A percentile compares a stretch with the other conserved stretches of the same genome.
Conservation (phyloP, 2,113 vertebrate genomes). For the Pleuronectes platessa region DNA sequence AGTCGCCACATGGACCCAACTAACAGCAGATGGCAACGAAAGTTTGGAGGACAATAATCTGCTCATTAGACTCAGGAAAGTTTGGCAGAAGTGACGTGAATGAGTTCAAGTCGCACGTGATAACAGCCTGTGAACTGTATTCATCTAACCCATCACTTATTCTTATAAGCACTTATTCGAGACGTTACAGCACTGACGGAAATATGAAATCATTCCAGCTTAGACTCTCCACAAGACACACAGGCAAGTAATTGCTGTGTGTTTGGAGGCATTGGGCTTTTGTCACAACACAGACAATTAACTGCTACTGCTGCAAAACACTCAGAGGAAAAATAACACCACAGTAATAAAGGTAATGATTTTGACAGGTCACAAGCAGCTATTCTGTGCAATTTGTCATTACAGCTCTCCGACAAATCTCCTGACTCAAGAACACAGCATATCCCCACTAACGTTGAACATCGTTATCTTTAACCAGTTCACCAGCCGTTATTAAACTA, state of each 20-base stretch:
- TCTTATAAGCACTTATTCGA: not conserved
- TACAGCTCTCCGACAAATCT: slow-evolving; percentile 10
- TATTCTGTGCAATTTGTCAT: slow-evolving; percentile 26
- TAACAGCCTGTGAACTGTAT: not conserved
- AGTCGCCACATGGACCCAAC: slow-evolving; percentile 46
- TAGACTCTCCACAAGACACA: slow-evolving; percentile 2
- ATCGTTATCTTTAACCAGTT: slow-evolving; percentile 4
- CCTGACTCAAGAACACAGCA: slow-evolving; percentile 21
- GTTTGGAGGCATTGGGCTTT: not conserved
- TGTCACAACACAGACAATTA: not conserved
- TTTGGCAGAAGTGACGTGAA: slow-evolving; percentile 5
- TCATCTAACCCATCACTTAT: slow-evolving; percentile 1
- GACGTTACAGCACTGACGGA: slow-evolving; percentile 15
- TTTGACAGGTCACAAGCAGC: slow-evolving; percentile 15
- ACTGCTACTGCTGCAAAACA: not conserved
- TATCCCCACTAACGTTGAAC: not conserved
- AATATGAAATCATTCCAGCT: not conserved
- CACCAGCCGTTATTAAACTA: not conserved
- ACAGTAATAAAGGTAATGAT: slow-evolving; percentile 1
- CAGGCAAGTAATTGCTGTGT: not conserved
- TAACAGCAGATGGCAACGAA: slow-evolving; percentile 37
- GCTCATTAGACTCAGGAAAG: slow-evolving; percentile 3
- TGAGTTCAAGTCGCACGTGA: not conserved
- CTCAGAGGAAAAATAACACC: not conserved
- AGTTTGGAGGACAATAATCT: not conserved